Conservation (phyloP, 2,113 vertebrate species). For the Gallinago paraguaiae region DNA sequence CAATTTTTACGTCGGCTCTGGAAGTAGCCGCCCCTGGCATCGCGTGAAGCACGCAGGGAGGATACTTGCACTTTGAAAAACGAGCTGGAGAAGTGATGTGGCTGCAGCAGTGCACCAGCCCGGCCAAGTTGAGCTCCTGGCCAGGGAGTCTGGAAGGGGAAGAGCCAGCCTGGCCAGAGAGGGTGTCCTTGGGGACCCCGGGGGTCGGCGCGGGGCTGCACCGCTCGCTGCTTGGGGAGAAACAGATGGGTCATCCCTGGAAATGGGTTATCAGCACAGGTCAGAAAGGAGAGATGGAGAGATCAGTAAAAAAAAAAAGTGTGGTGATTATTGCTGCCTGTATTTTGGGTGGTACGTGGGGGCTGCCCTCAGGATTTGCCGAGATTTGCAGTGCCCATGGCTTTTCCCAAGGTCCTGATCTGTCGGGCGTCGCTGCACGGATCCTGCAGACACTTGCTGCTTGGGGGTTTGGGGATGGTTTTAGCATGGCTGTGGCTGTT, state of each 20-base stretch:
- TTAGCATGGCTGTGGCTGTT: not conserved
- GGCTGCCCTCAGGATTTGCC: not conserved
- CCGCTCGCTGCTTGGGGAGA: not conserved
- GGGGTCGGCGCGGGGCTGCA: not conserved
- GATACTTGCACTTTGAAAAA: not conserved
- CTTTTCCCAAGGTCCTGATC: not conserved
- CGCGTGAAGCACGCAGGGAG: not conserved
- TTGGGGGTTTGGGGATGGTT: not conserved
- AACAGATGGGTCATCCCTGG: not conserved
- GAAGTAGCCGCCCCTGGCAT: not conserved
- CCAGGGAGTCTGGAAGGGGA: not conserved
- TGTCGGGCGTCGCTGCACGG: not conserved
- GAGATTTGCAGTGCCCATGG: not conserved
- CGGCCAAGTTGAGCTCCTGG: not conserved
- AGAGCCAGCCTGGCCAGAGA: not conserved
- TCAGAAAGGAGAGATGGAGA: not conserved
- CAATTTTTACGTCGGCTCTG: constrained; percentile 2
- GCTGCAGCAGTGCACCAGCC: not conserved
- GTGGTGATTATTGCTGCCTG: not conserved
- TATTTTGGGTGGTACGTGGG: not conserved
- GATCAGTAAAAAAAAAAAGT: not conserved
- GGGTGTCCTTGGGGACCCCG: not conserved
- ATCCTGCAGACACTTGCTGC: not conserved
- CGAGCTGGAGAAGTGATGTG: not conserved
- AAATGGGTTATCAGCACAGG: not conserved